A percentile compares a stretch with the other conserved stretches of the same genome.
Conservation (phyloP, 2,888 invertebrate species). For the Pocota personata region DNA sequence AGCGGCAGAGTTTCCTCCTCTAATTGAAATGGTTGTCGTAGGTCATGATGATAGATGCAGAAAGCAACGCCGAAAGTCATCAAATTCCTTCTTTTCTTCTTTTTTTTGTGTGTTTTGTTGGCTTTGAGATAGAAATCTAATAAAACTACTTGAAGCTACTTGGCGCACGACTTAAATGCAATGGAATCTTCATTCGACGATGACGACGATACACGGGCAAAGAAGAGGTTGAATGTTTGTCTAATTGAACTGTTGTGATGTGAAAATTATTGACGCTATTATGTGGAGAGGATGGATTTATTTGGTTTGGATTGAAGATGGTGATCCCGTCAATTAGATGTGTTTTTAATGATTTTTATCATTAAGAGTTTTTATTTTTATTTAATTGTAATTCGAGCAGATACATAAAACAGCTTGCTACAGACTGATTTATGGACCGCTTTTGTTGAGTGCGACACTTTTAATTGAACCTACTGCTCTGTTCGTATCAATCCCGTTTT, state of each 20-base stretch:
- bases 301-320: slow-evolving; percentile 3
- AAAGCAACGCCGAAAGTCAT: slow-evolving; percentile 53
- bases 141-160: slow-evolving; percentile 34
- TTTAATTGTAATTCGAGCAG: neutral
- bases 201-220: neutral
- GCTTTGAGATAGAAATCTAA: slow-evolving; percentile 53
- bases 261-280: slow-evolving; percentile 56
- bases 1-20: neutral
- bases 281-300: neutral
- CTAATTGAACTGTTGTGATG: slow-evolving; percentile 69
- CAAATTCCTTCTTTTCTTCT: slow-evolving; percentile 41
- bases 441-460: neutral
- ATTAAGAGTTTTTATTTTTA: slow-evolving; percentile 11
- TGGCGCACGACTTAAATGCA: slow-evolving; percentile 44
- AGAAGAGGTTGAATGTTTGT: slow-evolving; percentile 23
- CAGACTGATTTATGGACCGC: no score
- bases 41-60: slow-evolving; percentile 66
- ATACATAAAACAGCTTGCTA: neutral
- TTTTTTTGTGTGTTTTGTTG: neutral
- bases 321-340: slow-evolving; percentile 47
- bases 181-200: slow-evolving; percentile 34
- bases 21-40: slow-evolving; percentile 67
- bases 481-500: no score
- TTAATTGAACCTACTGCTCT: no score
- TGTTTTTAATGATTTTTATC: slow-evolving; percentile 45